A percentile compares a stretch with the other conserved stretches of the same genome.
phyloP scores from a whole-genome alignment of 2,888 invertebrate genomes.

The Neoaliturus tenellus region DNA sequence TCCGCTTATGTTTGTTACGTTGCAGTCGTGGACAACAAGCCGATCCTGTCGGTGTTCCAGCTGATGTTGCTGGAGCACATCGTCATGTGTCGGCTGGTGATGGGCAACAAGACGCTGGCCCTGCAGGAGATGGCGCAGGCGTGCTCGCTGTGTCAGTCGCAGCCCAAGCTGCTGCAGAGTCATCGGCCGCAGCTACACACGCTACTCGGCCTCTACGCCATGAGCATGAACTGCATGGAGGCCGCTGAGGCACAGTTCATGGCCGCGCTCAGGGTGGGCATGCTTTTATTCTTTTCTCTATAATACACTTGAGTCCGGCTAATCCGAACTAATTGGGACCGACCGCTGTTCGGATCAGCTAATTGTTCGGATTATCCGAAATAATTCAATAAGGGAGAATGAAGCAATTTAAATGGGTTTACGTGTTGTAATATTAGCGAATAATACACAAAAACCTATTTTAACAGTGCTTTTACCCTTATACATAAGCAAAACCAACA shows the following conservation, averaged over 20 bases:
- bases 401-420: too few species aligned
- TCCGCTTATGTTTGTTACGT: constrained; percentile 55
- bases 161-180: constrained; percentile 81
- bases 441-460: too few species aligned
- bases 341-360: too few species aligned
- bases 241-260: constrained; percentile 97
- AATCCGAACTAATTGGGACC: too few species aligned
- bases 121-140: constrained; percentile 86
- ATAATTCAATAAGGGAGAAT: too few species aligned
- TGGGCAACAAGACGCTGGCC: constrained; percentile 96
- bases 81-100: constrained; percentile 97
- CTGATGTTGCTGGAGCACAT: constrained; percentile 97
- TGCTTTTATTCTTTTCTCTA: too few species aligned
- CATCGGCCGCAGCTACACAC: constrained; percentile 91
- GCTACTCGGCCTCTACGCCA: constrained; percentile 95
- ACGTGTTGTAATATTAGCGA: too few species aligned
- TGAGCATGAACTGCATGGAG: constrained; percentile 99
- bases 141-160: constrained; percentile 81
- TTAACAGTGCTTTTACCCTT: too few species aligned
- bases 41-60: constrained; percentile 94
- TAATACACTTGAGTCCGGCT: too few species aligned
- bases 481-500: too few species aligned
- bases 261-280: constrained; percentile 91
- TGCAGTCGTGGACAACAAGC: constrained; percentile 86
- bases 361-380: too few species aligned